Conservation (phyloP, 2,888 invertebrate genomes). For the Lasiommata megera region DNA sequence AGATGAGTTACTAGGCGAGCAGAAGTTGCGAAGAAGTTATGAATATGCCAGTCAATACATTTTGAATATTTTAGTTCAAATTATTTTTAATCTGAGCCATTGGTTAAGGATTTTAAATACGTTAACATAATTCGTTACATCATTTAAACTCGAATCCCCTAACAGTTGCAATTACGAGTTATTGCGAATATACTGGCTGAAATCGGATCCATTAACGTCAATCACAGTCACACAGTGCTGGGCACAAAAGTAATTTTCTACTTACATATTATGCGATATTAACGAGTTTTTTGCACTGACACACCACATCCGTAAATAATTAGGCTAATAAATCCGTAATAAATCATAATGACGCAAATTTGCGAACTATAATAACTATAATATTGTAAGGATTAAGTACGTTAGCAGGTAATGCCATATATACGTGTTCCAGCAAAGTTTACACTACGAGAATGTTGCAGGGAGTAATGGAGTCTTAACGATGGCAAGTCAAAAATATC, state of each 20-base stretch:
- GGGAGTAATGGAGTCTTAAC: no score
- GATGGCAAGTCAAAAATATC: no score
- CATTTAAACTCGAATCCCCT: background rate
- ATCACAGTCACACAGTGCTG: slow-evolving; percentile 11
- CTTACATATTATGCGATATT: slow-evolving; percentile 3
- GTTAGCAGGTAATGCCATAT: no score
- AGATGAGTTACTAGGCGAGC: no score
- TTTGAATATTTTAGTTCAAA: no score
- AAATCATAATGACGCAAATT: slow-evolving; percentile 9
- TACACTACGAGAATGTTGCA: no score
- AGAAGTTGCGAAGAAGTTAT: no score
- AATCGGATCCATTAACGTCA: slow-evolving; percentile 26
- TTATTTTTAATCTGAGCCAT: no score
- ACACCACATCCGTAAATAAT: slow-evolving; percentile 2
- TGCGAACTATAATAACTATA: background rate
- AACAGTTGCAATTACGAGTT: slow-evolving; percentile 14
- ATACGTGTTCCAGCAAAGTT: no score
- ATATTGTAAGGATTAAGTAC: background rate
- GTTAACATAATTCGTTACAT: slow-evolving; percentile 9
- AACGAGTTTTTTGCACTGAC: slow-evolving; percentile 8
- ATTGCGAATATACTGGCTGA: slow-evolving; percentile 16
- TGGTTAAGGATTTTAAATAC: no score
- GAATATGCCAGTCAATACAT: no score
- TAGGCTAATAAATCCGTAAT: slow-evolving; percentile 4
- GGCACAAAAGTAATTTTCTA: slow-evolving; percentile 15